Evolutionary conservation across 2,888 invertebrate species (phyloP), one percentile per base, ranked within the genome.

Genomic region (Dynastes maya): DNA sequence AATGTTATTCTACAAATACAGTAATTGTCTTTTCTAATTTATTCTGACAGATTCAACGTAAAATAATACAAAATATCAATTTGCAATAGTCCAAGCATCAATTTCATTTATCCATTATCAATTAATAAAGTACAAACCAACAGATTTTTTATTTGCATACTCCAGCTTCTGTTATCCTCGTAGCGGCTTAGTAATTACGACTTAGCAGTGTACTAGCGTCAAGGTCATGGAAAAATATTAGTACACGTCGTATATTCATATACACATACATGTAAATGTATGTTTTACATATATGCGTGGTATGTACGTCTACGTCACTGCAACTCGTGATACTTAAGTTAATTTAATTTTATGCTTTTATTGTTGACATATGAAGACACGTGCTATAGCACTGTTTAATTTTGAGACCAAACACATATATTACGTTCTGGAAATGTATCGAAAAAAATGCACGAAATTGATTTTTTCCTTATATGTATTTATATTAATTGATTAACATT

Each of bases 231-330:
- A 16, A 55, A 16, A 22, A 55, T 55, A 55, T 22, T 55, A 27
- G 27, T 6, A 55, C 22, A 45, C 8, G n/a, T 29, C 32, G 27
- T 63, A 29, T 63, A 22, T 9, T 29, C 13, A 63, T 63, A 1
- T 29, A 63, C 27, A 61, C 29, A 61, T 61, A 27, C 29, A 63
- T 63, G 22, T 63, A 63, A 32, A 63, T 63, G 29, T 32, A 45
- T 2, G 45, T 45, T 11, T 5, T 11, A 45, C 45, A 45, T 45
- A 16, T 53, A 22, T 55, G 16, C 16, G 55, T 55, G 9, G 22
- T 55, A 22, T 55, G 2, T 55, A 16, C 6, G n/a, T 1, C 55
- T 55, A 55, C 55, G 55, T 55, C 55, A 55, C 55, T 3, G 1
- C 6, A 55, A 55, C 55, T 22, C 55, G 55, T 55, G 55, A 55